A percentile compares a stretch with the other conserved stretches of the same genome.
Evolutionary conservation across 2,888 invertebrate genomes (phyloP).

Genomic region (Pristionchus maxplancki): DNA sequence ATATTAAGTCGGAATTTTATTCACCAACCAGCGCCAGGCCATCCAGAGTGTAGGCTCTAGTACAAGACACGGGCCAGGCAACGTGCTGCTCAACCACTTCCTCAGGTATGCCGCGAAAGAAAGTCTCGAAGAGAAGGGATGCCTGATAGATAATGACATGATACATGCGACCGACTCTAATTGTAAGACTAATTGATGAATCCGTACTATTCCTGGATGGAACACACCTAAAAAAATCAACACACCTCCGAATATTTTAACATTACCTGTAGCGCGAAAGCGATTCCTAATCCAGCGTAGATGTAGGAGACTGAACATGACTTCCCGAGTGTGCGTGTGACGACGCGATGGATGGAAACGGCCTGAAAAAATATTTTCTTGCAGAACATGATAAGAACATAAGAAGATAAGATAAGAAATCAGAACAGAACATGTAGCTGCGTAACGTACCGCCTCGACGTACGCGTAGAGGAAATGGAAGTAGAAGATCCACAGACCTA

Average conservation of each 20-base stretch:
- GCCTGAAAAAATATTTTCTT: no score
- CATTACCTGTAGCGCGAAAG: neutral
- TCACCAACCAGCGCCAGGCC: neutral
- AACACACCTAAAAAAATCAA: neutral
- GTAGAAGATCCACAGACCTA: neutral
- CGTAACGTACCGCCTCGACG: neutral
- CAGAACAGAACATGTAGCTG: no score
- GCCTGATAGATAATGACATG: neutral
- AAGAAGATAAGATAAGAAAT: no score
- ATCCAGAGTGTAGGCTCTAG: neutral
- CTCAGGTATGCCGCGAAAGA: neutral
- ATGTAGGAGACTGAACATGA: neutral
- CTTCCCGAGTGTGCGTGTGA: neutral
- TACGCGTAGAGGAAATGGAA: neutral
- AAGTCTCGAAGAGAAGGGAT: neutral
- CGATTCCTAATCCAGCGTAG: neutral
- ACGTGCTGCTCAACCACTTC: neutral
- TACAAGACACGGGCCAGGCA: neutral
- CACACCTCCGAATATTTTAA: no score
- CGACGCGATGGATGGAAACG: neutral
- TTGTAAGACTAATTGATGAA: neutral
- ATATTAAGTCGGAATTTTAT: no score
- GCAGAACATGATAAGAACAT: no score
- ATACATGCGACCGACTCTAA: no score
- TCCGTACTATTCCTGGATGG: neutral